Conservation (phyloP, 2,888 invertebrate species). For the Dorcus hopei region DNA sequence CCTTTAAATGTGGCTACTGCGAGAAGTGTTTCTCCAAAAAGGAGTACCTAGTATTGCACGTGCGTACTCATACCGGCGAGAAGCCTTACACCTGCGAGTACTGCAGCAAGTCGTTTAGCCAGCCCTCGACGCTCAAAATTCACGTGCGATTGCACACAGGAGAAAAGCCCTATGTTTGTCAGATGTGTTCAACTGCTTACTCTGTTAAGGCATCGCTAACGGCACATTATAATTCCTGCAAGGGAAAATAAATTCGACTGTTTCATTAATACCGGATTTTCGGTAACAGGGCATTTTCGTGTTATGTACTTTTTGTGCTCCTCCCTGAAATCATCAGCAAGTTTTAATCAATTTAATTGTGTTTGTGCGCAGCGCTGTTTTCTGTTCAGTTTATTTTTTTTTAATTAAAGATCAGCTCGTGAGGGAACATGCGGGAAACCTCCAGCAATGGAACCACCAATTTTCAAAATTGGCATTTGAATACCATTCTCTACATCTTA, state of each 20-base stretch:
- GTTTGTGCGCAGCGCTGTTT: too few relatives aligned
- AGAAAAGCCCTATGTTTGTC: conserved; percentile 32
- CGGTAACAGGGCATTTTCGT: too few relatives aligned
- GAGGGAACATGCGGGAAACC: too few relatives aligned
- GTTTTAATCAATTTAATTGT: too few relatives aligned
- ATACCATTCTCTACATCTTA: too few relatives aligned
- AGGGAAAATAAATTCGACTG: conserved; percentile 7
- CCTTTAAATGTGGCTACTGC: conserved; percentile 35
- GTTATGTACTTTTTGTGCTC: too few relatives aligned
- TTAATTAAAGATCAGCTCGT: too few relatives aligned
- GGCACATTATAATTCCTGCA: conserved; percentile 19
- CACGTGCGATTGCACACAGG: conserved; percentile 32
- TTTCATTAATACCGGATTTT: too few relatives aligned
- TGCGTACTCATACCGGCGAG: conserved; percentile 37
- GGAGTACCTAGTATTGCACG: conserved; percentile 33
- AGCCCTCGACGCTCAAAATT: conserved; percentile 28
- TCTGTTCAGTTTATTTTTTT: too few relatives aligned
- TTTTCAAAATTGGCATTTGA: too few relatives aligned
- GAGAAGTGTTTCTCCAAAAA: conserved; percentile 35
- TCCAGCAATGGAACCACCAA: too few relatives aligned
- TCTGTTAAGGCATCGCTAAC: conserved; percentile 32
- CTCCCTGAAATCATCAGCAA: too few relatives aligned
- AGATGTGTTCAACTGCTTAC: conserved; percentile 32
- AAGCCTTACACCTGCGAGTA: conserved; percentile 35
- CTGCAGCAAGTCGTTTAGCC: conserved; percentile 35